Evolutionary conservation across 92 coral and sea anemone species (phyloP), one percentile per base, ranked within the genome.

Genomic region (Parazoanthus atlanticus): DNA sequence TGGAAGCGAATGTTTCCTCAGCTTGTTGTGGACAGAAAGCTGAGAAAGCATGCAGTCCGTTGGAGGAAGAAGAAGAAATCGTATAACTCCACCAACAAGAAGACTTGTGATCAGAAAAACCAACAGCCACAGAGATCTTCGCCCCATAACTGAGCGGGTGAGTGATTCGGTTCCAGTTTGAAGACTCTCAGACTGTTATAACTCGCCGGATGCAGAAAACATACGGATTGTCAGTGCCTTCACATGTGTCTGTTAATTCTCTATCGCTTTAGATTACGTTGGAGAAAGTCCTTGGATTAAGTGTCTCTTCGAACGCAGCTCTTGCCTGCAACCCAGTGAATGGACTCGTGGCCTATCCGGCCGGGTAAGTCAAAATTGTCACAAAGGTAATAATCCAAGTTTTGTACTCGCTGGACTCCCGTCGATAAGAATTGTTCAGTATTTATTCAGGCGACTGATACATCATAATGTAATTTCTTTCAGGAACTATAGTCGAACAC

Each of bases 71-170:
- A 93, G 90, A 82, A 94, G 89, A 76, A 95, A 92, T 17, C 89
- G 98, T 64, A 88, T 95, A 23, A 95, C 95, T 12, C 96, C 98
- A 66, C 99, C 98, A 41, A 97, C 99, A 49, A 91, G 98, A 89
- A 92, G 92, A 81, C 98, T 97, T 47, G 96, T 97, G 16, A 93
- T 95, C 8, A 95, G 98, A 77, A 97, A 97, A 86, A 96, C 96
- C 58, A 95, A 94, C 90, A 97, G 99, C 69, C 97, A 95, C 9
- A 87, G 98, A 81, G 99, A 97, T 79, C 91, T 97, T 30, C 95
- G 99, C 64, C 97, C 97, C 38, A 82, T 97, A 15, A 94, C 97
- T 6, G 99, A 97, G 84, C 89, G 99, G 93, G 99, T 97, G 85
- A 46, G 98, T 85, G 8, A 29, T 32, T 36, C 21, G 21, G 30